Base-by-base conservation (phyloP, 2,113 vertebrate species). In the Passer montanus region DNA sequence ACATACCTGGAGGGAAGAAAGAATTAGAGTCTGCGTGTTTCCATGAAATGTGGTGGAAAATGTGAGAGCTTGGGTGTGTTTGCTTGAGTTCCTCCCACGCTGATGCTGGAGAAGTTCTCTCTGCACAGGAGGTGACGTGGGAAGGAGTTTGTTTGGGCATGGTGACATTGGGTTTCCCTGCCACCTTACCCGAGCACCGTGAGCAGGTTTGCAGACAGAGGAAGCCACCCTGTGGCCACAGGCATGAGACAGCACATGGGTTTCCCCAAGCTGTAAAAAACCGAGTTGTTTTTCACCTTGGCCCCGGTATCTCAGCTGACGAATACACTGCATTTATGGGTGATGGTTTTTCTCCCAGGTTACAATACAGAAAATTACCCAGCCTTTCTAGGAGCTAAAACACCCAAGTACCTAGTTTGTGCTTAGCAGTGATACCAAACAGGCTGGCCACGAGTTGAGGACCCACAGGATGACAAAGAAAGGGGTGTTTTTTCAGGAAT, bases 381-480 rank as follows among this genome's bases (percentile, higher is more conserved):
- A 30, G 27, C 28, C 26, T 30, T 82, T 59, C 23, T 26, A 7
- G 52, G 46, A 92, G 33, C 15, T 84, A 24, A 50, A 59, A 2
- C 35, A 21, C 12, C 17, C 37, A 50, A 37, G 15, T 33, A 18
- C 0, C 0, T 27, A 15, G 22, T 66, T 43, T 3, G 17, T 21
- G 50, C 46, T 56, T 53, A 53, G 81, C 66, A 37, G 47, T 27
- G 56, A 39, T 55, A 68, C 23, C 22, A 75, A 90, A 46, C 60
- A 70, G 50, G 46, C n/a, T 46, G 37, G 21, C 60, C 18, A 0
- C 13, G 31, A 84, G 31, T 17, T 43, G 15, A 87, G 46, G 60
- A 46, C 74, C 20, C 8, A 5, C 12, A 28, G 19, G 37, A 64
- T 27, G n/a, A 27, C 50, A 70, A 59, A 41, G 59, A 35, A 52